Conservation (phyloP, 2,113 vertebrate species). For the Plecturocebus donacophilus region DNA sequence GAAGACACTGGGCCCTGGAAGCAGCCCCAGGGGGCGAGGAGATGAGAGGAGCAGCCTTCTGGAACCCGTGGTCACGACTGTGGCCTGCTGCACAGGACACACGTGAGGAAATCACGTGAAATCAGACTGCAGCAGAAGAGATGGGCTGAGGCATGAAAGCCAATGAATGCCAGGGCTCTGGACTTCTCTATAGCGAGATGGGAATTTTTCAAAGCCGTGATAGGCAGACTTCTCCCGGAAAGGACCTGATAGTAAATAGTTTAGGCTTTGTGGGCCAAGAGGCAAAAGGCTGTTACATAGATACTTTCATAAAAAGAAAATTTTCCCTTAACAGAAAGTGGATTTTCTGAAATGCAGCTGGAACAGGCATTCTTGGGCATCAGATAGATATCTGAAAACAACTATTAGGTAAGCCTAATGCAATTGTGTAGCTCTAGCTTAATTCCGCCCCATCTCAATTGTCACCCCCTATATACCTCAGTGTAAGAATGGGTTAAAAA, state of each 20-base stretch:
- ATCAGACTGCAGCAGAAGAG: neutral
- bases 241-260: neutral
- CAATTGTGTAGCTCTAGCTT: neutral
- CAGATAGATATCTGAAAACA: neutral
- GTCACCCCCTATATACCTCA: fast-evolving
- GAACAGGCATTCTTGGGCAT: neutral
- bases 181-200: neutral
- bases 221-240: neutral
- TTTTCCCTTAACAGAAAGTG: neutral
- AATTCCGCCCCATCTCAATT: neutral
- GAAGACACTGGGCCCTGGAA: neutral
- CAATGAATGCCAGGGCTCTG: neutral
- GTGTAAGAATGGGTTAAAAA: neutral
- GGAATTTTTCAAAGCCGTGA: neutral
- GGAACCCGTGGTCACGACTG: neutral
- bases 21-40: neutral
- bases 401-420: neutral
- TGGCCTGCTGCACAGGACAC: too few species aligned
- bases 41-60: neutral
- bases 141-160: too few species aligned
- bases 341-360: neutral
- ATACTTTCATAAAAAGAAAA: neutral
- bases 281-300: neutral
- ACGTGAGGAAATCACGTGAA: fast-evolving
- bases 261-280: neutral